Evolutionary conservation across 2,113 vertebrate genomes (phyloP).

Genomic region (Malurus cyaneus): DNA sequence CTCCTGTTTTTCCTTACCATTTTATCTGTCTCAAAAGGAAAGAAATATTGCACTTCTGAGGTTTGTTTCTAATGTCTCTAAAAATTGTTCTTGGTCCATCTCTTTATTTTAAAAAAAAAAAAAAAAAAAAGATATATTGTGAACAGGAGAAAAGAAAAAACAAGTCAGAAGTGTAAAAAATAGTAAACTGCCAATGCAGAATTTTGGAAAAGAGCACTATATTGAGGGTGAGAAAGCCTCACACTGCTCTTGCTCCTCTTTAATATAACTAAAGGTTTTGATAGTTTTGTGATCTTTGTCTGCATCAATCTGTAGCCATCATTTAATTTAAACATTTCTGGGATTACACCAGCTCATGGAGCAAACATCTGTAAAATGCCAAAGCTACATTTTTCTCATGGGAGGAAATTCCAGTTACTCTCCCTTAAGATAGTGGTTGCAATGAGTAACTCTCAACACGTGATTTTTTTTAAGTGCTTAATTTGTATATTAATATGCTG

Average conservation of each 20-base stretch:
- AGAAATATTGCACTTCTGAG: neutral
- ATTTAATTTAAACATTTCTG: neutral
- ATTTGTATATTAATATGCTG: neutral
- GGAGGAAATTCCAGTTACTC: neutral
- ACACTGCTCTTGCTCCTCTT: rapidly evolving
- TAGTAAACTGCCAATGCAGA: neutral
- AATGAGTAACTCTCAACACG: neutral
- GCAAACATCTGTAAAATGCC: neutral
- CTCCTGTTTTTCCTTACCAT: neutral
- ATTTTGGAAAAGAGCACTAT: neutral
- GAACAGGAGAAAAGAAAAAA: neutral
- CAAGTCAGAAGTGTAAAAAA: neutral
- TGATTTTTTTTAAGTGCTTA: neutral
- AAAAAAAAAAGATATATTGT: neutral
- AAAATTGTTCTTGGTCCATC: neutral
- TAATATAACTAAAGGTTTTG: neutral
- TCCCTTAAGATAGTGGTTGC: neutral
- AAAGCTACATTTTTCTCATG: neutral
- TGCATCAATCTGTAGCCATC: neutral
- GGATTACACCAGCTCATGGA: neutral
- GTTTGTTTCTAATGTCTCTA: neutral
- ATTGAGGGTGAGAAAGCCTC: neutral
- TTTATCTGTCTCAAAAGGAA: neutral
- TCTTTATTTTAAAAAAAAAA: neutral
- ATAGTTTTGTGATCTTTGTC: neutral